Evolutionary conservation across 1,140 invertebrate species (phyloP).

Genomic region (Streblospio benedicti): DNA sequence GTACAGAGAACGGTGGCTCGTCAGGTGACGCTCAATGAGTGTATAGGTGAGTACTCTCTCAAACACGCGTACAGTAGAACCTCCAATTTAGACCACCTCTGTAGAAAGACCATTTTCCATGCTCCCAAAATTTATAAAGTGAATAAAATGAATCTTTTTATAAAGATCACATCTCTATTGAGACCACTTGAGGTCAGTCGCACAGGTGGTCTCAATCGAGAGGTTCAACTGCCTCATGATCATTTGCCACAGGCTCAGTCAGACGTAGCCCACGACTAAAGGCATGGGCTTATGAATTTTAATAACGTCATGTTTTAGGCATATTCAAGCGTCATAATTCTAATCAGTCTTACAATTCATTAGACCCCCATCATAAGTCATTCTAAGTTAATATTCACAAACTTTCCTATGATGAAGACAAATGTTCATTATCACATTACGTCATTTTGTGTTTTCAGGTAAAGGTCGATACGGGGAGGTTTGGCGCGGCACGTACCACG

Average conservation of each 20-base stretch:
- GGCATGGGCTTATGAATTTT: background rate
- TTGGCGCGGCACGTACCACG: constrained; percentile 76
- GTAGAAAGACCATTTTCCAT: too few species aligned
- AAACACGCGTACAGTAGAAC: background rate
- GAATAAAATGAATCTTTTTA: too few species aligned
- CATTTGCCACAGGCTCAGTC: background rate
- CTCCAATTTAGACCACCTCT: too few species aligned
- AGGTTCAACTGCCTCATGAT: background rate
- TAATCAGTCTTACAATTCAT: background rate
- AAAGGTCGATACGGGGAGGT: constrained; percentile 86
- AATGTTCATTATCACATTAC: too few species aligned
- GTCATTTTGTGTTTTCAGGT: constrained; percentile 50
- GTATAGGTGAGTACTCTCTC: constrained; percentile 68
- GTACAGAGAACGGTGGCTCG: constrained; percentile 89
- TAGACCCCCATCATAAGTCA: background rate
- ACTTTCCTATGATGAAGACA: too few species aligned
- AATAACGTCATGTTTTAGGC: background rate
- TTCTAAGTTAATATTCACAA: background rate
- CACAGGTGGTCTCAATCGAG: too few species aligned
- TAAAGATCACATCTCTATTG: too few species aligned
- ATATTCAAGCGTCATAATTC: background rate
- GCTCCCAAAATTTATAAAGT: too few species aligned
- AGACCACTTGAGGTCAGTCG: too few species aligned
- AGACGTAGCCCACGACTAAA: background rate
- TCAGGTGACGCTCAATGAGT: constrained; percentile 82